These are phyloP conservation scores for Iguana delicatissima DNA, from an alignment of 2,797 vertebrate species.

Conservation along the genomic window DNA sequence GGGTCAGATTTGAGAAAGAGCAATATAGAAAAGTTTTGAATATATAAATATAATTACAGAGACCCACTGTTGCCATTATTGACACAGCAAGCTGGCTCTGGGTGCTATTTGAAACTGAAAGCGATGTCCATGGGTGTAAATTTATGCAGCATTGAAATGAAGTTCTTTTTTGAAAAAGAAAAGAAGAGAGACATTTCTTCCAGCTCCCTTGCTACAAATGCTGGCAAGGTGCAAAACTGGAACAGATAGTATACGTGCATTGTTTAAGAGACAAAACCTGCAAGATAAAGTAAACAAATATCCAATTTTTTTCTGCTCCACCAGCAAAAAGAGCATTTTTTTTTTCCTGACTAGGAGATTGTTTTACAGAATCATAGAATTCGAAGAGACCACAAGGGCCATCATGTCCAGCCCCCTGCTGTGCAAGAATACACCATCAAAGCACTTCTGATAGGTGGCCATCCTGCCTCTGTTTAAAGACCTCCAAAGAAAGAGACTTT, in stretches of 20 bases:
- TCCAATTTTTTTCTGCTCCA: not conserved
- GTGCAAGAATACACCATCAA: no score
- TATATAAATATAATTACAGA: not conserved
- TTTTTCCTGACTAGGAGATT: not conserved
- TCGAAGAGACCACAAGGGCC: no score
- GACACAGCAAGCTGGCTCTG: not conserved
- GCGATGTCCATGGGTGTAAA: not conserved
- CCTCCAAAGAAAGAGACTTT: no score
- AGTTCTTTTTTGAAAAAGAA: not conserved
- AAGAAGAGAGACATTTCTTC: not conserved
- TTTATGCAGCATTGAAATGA: constrained; percentile 13
- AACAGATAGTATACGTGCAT: not conserved
- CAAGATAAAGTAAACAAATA: not conserved
- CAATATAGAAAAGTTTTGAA: not conserved
- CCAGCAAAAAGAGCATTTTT: not conserved
- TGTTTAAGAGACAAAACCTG: not conserved
- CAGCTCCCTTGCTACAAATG: not conserved
- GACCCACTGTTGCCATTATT: not conserved
- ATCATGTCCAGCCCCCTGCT: no score
- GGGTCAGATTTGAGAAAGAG: not conserved
- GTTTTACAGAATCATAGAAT: no score
- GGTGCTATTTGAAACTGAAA: not conserved
- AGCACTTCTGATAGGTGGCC: no score
- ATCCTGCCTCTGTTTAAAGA: no score
- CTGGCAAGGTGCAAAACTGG: constrained; percentile 3